A percentile compares a stretch with the other conserved stretches of the same genome.
Conservation (phyloP, 2,113 vertebrate species). For the Malurus elegans region DNA sequence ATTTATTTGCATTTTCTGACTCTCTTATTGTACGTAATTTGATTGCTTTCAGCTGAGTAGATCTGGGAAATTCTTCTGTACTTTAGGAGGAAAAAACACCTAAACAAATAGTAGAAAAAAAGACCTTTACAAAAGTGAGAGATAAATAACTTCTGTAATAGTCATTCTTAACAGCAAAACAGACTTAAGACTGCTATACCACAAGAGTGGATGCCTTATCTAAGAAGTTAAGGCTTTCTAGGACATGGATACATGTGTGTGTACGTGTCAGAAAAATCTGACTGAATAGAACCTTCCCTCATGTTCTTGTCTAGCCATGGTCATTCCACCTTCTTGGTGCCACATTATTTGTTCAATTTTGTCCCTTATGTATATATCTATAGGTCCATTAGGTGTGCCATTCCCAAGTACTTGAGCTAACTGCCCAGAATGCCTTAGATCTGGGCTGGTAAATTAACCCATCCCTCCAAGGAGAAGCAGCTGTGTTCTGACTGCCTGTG, state of each 20-base stretch:
- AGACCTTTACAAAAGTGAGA: neutral
- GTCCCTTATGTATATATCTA: neutral
- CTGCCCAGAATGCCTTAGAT: neutral
- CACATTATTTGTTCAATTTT: neutral
- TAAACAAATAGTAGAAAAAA: neutral
- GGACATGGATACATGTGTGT: neutral
- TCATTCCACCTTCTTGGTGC: neutral
- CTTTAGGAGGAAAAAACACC: neutral
- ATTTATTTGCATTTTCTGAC: neutral
- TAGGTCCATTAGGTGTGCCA: neutral
- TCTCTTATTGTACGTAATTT: neutral
- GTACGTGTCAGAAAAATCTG: neutral
- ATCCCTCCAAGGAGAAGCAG: neutral
- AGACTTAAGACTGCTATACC: neutral
- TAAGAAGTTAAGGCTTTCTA: neutral
- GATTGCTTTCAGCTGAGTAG: neutral
- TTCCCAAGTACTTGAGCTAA: neutral
- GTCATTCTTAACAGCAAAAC: neutral
- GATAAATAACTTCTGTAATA: neutral
- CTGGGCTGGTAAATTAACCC: neutral
- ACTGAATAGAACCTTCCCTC: neutral
- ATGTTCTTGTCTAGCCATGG: neutral
- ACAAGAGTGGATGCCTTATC: too few relatives aligned
- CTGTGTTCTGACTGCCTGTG: neutral
- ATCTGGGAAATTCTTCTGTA: neutral